Percentiles rank a stretch among this genome's conserved stretches.
Evolutionary conservation across 2,113 vertebrate genomes (phyloP).

Genomic region (Gavialis gangeticus): DNA sequence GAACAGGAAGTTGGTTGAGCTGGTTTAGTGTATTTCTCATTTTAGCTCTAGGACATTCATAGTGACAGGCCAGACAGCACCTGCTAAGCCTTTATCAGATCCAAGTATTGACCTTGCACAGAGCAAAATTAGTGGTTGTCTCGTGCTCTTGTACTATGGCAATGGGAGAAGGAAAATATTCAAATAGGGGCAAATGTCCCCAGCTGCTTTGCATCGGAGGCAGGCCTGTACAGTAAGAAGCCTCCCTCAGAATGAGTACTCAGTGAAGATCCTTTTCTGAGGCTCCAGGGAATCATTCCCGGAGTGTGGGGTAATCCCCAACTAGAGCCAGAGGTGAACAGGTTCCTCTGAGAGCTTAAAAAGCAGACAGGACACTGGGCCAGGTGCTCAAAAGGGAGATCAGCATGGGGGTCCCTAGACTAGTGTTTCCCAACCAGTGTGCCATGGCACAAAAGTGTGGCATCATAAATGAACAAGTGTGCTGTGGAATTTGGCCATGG

Average conservation of each 20-base stretch:
- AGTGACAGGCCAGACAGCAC: not conserved
- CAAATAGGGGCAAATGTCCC: not conserved
- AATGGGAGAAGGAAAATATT: not conserved
- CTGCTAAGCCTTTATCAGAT: not conserved
- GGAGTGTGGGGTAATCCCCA: not conserved
- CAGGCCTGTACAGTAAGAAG: not conserved
- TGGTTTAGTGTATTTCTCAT: rapidly evolving
- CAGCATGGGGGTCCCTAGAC: no score
- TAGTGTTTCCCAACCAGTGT: not conserved
- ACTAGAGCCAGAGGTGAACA: not conserved
- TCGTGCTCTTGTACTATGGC: not conserved
- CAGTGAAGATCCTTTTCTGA: not conserved
- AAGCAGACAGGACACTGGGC: no score
- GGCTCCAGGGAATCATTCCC: not conserved
- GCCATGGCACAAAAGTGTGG: no score
- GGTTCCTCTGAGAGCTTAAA: not conserved
- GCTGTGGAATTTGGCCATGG: no score
- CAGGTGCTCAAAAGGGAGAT: not conserved
- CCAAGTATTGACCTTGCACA: not conserved
- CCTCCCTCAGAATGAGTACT: not conserved
- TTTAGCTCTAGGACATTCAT: not conserved
- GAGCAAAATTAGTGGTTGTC: not conserved
- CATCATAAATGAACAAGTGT: no score
- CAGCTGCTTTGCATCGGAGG: not conserved
- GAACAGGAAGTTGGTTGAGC: slow-evolving; percentile 17